Evolutionary conservation across 30 jellyfish, hydroid and myxozoan species (phyloP).

Genomic region (Hydra vulgaris): DNA sequence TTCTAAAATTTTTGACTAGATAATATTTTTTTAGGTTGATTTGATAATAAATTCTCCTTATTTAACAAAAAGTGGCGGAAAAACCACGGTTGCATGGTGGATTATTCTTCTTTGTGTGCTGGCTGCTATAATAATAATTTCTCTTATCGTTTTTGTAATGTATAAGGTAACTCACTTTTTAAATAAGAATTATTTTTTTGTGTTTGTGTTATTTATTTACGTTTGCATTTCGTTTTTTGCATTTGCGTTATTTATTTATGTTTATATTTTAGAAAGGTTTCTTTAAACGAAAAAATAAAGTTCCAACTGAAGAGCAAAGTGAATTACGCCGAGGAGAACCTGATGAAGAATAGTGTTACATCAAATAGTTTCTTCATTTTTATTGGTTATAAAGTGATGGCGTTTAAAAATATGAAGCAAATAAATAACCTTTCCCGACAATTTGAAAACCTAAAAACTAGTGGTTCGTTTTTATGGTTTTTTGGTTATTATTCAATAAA

Average conservation of each 20-base stretch:
- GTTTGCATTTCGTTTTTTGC: not conserved
- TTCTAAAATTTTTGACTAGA: too few species aligned
- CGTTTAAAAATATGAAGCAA: too few species aligned
- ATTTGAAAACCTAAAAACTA: too few species aligned
- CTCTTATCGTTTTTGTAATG: constrained; percentile 63
- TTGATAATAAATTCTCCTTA: constrained; percentile 16
- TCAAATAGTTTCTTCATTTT: not conserved
- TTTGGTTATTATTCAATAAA: too few species aligned
- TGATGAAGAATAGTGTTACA: not conserved
- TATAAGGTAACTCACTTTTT: constrained; percentile 35
- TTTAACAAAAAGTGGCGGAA: constrained; percentile 8
- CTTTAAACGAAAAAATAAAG: constrained; percentile 47
- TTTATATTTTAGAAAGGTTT: constrained; percentile 47
- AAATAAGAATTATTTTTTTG: too few species aligned
- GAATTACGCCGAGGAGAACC: constrained; percentile 8
- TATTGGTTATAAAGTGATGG: not conserved
- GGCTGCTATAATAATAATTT: constrained; percentile 67
- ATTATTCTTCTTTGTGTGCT: constrained; percentile 53
- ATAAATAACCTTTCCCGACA: too few species aligned
- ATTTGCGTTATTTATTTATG: not conserved
- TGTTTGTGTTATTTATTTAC: not conserved
- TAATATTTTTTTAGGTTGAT: constrained; percentile 11
- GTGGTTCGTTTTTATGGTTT: too few species aligned
- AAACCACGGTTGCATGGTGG: constrained; percentile 65
- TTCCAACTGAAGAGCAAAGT: constrained; percentile 1